Conservation (phyloP, 2,888 invertebrate species). For the Nomada lathburiana region DNA sequence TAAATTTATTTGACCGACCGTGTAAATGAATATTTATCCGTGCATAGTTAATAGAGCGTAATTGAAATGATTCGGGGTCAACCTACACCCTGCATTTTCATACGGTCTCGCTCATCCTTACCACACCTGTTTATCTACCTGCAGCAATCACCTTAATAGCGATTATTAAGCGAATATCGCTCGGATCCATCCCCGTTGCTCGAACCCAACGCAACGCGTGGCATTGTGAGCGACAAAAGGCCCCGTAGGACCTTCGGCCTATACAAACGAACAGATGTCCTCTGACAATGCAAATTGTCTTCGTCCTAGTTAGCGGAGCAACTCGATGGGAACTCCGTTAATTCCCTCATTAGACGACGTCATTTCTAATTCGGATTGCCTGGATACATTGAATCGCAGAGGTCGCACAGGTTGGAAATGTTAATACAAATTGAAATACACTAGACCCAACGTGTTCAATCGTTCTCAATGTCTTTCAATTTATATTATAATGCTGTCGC, state of each 20-base stretch:
- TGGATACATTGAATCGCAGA: background rate
- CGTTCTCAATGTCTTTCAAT: too few relatives aligned
- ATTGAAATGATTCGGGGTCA: constrained; percentile 25
- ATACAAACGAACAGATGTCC: constrained; percentile 56
- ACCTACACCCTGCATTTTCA: constrained; percentile 17
- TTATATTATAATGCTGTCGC: too few relatives aligned
- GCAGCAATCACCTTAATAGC: constrained; percentile 46
- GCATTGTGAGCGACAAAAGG: constrained; percentile 74
- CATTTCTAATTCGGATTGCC: constrained; percentile 12
- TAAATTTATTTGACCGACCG: background rate
- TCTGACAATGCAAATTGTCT: constrained; percentile 57
- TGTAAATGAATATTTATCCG: constrained; percentile 10
- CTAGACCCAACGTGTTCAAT: too few relatives aligned
- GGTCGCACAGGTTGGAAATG: background rate
- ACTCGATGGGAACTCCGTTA: constrained; percentile 34
- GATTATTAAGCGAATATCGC: constrained; percentile 33
- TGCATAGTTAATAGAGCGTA: constrained; percentile 17
- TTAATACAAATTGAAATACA: too few relatives aligned
- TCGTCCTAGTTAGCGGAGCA: constrained; percentile 65
- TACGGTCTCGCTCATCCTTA: background rate
- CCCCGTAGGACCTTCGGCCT: constrained; percentile 61
- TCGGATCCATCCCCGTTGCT: constrained; percentile 27
- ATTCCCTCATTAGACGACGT: constrained; percentile 31
- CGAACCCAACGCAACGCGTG: constrained; percentile 26
- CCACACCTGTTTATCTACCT: constrained; percentile 47